These are phyloP conservation scores for Chelonus insularis DNA, from an alignment of 1,140 invertebrate species.

Conservation along the genomic window DNA sequence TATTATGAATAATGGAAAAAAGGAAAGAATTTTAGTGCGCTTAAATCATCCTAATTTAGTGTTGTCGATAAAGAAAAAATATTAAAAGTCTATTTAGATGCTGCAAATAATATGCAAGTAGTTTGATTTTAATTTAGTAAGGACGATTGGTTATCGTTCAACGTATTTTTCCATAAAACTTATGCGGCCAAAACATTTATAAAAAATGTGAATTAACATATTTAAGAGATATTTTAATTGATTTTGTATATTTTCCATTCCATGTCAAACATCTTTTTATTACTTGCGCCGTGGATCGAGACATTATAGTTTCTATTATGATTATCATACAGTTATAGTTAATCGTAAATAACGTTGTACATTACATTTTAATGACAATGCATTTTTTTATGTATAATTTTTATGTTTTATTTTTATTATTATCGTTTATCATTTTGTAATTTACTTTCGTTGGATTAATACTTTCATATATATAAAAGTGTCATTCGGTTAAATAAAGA, in stretches of 20 bases:
- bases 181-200: constrained; percentile 17
- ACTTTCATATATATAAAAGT: constrained; percentile 27
- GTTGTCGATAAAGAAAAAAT: background rate
- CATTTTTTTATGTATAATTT: constrained; percentile 21
- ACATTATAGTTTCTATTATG: too few species aligned
- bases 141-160: constrained; percentile 17
- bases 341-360: constrained; percentile 25
- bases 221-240: constrained; percentile 12
- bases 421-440: constrained; percentile 22
- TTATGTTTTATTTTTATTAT: constrained; percentile 27
- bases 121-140: constrained; percentile 24
- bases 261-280: constrained; percentile 2
- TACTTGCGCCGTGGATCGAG: constrained; percentile 9
- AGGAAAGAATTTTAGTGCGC: background rate
- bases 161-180: constrained; percentile 32
- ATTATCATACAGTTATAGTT: too few species aligned
- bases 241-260: constrained; percentile 27
- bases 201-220: constrained; percentile 2
- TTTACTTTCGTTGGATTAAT: constrained; percentile 28
- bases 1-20: background rate
- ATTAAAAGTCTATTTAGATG: constrained; percentile 12
- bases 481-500: constrained; percentile 33
- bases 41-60: constrained; percentile 5
- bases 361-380: constrained; percentile 29
- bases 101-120: constrained; percentile 26